Base-by-base conservation (phyloP, 2,888 invertebrate genomes). In the Drosophila falleni region DNA sequence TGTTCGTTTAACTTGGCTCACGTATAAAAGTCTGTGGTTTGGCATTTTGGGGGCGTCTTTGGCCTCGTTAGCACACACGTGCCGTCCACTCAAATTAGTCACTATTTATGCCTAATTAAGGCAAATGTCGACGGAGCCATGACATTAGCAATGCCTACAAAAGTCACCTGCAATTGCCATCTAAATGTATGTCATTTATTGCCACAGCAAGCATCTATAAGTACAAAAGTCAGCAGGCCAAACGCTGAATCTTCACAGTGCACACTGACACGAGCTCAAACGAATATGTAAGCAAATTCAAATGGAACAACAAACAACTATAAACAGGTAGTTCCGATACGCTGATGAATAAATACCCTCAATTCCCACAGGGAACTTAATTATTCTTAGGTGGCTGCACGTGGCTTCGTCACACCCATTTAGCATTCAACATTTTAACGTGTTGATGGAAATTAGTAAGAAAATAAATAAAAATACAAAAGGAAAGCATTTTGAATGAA, bases 321-420 rank as follows among this genome's bases (percentile, higher is more conserved):
- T 8, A 6, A 39, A 15, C 6, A 39, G 6, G 6, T 39, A 44
- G 8, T 29, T n/a, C 11, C n/a, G 9, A 29, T 15, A 15, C 15
- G 15, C 4, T 5, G 29, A 8, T 26, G 10, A 8, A 15, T 10
- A 29, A 29, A 29, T 23, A 29, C 29, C 29, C 29, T 29, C 11
- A 37, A n/a, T 37, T n/a, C 2, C 54, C 41, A 53, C 6, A 47
- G 49, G 19, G 6, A 33, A 31, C n/a, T 23, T 15, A 31, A 59
- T 13, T 35, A 49, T 49, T 60, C 37, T 62, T 55, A 50, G 81
- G 58, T 68, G 63, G 44, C 51, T 70, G 84, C 82, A 82, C 86
- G 82, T 82, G 85, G 85, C 82, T 50, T 55, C 63, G 70, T 74
- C 82, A 78, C 82, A 85, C 85, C 69, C 82, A 80, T 74, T 78